These are phyloP conservation scores for Chloropsis hardwickii DNA, from an alignment of 2,113 vertebrate species.

Conservation along the genomic window DNA sequence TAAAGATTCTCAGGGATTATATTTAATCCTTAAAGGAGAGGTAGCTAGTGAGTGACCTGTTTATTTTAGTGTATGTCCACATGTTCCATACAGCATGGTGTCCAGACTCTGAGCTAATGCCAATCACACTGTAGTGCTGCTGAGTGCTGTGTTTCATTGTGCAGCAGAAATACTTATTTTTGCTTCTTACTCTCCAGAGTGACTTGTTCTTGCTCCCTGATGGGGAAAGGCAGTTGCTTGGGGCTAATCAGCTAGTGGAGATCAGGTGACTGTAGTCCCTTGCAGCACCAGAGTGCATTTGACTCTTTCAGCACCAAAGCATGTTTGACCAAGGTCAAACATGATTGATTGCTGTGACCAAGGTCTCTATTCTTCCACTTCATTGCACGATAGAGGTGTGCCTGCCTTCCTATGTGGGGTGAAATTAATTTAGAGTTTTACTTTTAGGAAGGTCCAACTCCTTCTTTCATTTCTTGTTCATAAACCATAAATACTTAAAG, in stretches of 20 bases:
- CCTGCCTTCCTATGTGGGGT: background rate
- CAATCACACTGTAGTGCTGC: rapidly evolving
- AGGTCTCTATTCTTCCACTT: background rate
- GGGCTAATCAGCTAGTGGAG: background rate
- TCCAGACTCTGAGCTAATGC: background rate
- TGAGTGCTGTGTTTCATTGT: background rate
- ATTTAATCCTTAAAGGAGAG: background rate
- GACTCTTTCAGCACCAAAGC: background rate
- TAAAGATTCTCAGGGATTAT: background rate
- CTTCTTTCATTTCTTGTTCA: background rate
- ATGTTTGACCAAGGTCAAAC: background rate
- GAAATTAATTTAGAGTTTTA: background rate
- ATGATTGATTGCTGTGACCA: background rate
- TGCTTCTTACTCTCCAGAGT: background rate
- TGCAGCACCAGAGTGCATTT: background rate
- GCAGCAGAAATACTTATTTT: background rate
- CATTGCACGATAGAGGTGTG: background rate
- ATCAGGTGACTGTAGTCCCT: background rate
- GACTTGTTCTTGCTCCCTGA: background rate
- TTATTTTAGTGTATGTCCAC: background rate
- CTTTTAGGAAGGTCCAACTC: background rate
- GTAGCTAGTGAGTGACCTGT: background rate
- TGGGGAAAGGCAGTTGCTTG: background rate
- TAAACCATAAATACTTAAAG: background rate
- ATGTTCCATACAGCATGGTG: rapidly evolving